Evolutionary conservation across 2,113 vertebrate species (phyloP).

Genomic region (Pogona vitticeps): DNA sequence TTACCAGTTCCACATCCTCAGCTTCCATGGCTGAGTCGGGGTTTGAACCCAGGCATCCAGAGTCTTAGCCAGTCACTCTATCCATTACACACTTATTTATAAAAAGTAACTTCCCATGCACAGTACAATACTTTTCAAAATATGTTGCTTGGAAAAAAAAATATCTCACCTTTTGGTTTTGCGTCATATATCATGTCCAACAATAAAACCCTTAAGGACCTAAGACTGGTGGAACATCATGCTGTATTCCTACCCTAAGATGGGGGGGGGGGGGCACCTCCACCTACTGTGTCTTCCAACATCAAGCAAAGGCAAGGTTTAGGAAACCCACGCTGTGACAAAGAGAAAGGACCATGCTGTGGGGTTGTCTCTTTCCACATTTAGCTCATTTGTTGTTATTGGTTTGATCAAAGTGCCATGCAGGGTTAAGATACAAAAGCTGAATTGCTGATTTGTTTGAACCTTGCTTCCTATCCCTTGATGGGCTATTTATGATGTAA

Average conservation of each 20-base stretch:
- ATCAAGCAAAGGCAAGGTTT: not conserved
- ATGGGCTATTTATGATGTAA: slow-evolving; percentile 77
- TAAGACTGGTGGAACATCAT: not conserved
- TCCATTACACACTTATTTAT: too few relatives aligned
- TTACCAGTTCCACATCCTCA: too few relatives aligned
- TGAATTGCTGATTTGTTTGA: slow-evolving; percentile 74
- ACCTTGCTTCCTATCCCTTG: slow-evolving; percentile 71
- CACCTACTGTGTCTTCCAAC: not conserved
- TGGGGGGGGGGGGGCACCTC: not conserved
- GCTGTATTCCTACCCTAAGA: not conserved
- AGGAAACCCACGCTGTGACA: not conserved
- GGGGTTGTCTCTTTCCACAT: not conserved
- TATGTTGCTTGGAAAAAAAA: not conserved
- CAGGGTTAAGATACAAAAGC: slow-evolving; percentile 59
- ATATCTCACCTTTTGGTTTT: not conserved
- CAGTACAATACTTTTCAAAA: too few relatives aligned
- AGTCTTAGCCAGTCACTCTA: too few relatives aligned
- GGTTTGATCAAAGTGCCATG: slow-evolving; percentile 63
- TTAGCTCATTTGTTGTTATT: slow-evolving; percentile 57
- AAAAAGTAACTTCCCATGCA: too few relatives aligned
- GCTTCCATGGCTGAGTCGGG: too few relatives aligned
- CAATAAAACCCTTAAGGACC: not conserved
- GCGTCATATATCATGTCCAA: not conserved
- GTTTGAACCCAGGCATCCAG: too few relatives aligned
- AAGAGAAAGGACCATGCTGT: slow-evolving; percentile 8